Base-by-base conservation (phyloP, 53 echinoderm and acorn worm species). In the Echinometra lucunter region DNA sequence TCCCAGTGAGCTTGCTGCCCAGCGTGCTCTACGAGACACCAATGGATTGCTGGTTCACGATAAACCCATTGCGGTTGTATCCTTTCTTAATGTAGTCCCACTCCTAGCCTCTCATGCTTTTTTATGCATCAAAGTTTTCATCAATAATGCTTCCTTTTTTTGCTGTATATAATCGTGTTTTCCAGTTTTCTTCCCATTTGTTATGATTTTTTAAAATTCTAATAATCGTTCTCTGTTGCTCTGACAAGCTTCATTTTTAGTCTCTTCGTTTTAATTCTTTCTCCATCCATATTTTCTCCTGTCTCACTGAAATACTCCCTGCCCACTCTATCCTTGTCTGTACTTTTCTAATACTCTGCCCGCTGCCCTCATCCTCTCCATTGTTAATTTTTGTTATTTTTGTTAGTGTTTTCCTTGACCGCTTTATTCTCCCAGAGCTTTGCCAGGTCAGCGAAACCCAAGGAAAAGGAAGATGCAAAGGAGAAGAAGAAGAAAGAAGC, bases 361-460 rank as follows among this genome's bases (percentile, higher is more conserved):
- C 8, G 53, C n/a, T n/a, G n/a, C n/a, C n/a, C n/a, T n/a, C n/a
- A 9, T 53, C 2, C 53, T 63, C 21, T 63, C 63, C 63, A 63
- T 53, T 7, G 25, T 63, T 6, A 5, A 63, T 25, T 25, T 63
- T 69, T 69, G 69, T 69, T 69, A 8, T 69, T 34, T 34, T 1
- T 78, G 78, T 78, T 21, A 19, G 23, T 53, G 32, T 49, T 55
- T 88, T 42, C 45, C 49, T 47, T 92, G 69, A 66, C 69, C 27
- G 17, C 32, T 19, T 37, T 15, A 57, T 66, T 60, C 66, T 58
- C 40, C 32, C 96, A 98, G 98, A 97, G 97, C 96, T 98, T 98
- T 98, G 98, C 98, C 74, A 94, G 98, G 80, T 98, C 98, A 35
- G 97, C 98, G 45, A 98, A 98, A 58, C 96, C 97, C n/a, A 98